These are phyloP conservation scores for Conus ventricosus DNA, from an alignment of 1,140 invertebrate species.

Conservation along the genomic window DNA sequence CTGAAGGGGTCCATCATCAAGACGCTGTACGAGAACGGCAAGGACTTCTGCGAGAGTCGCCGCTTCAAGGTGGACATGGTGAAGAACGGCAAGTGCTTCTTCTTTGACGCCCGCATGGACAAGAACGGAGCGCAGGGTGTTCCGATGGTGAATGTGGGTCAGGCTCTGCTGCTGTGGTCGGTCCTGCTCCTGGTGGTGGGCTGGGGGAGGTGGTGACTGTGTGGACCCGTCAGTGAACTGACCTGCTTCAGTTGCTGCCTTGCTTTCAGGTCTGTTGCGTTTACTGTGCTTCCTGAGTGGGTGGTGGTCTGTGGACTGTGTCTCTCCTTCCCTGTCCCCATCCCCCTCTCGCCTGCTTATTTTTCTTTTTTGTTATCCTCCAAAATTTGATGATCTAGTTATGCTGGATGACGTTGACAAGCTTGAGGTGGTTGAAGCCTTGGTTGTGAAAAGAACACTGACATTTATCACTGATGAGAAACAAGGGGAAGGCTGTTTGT, in stretches of 20 bases:
- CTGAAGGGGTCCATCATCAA: slow-evolving; percentile 69
- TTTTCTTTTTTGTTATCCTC: too few relatives aligned
- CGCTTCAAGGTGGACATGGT: slow-evolving; percentile 64
- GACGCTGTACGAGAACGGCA: slow-evolving; percentile 70
- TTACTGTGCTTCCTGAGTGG: too few relatives aligned
- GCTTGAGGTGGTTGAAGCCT: too few relatives aligned
- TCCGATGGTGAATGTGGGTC: neutral
- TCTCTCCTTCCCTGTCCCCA: too few relatives aligned
- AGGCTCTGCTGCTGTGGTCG: too few relatives aligned
- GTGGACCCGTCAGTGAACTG: neutral
- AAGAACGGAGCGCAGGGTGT: slow-evolving; percentile 31
- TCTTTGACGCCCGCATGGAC: slow-evolving; percentile 57
- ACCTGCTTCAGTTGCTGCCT: neutral
- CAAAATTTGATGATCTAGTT: too few relatives aligned
- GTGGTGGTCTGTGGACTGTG: neutral
- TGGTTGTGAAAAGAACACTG: too few relatives aligned
- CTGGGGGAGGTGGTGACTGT: neutral
- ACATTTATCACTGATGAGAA: too few relatives aligned
- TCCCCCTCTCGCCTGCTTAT: too few relatives aligned
- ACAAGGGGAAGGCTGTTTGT: too few relatives aligned
- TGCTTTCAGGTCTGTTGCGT: neutral
- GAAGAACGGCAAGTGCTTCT: slow-evolving; percentile 66
- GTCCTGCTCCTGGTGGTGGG: neutral
- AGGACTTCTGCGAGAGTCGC: slow-evolving; percentile 70
- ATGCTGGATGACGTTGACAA: too few relatives aligned